These are phyloP conservation scores for Oscarella lobularis DNA, from an alignment of 37 sponge, comb jelly and placozoan species.

Conservation along the genomic window DNA sequence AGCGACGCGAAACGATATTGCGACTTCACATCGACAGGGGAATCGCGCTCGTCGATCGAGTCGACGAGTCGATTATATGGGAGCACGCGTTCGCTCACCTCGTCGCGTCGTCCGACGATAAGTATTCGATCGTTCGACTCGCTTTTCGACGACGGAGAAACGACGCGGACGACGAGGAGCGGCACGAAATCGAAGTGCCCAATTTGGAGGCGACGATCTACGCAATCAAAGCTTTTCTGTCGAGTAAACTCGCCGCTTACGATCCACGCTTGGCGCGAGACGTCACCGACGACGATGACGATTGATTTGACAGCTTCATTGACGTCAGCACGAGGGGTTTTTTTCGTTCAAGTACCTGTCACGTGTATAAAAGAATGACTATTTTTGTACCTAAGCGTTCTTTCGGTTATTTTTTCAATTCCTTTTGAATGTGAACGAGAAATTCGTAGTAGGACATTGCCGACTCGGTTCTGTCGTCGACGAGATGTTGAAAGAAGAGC, in stretches of 20 bases:
- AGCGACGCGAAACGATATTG: neutral
- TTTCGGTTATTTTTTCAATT: neutral
- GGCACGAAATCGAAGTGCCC: neutral
- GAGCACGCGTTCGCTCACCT: neutral
- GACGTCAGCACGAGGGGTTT: conserved; percentile 24
- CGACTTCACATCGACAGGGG: neutral
- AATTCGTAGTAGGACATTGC: conserved; percentile 88
- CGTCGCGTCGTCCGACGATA: neutral
- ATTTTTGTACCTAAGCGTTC: too few species aligned
- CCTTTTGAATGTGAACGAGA: conserved; percentile 8
- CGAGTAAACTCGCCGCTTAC: neutral
- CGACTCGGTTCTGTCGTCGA: conserved; percentile 84
- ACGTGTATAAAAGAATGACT: conserved; percentile 16
- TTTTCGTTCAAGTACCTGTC: neutral
- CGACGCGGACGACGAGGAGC: neutral
- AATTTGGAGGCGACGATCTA: neutral
- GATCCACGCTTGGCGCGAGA: neutral
- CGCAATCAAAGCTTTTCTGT: neutral
- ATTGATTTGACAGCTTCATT: neutral
- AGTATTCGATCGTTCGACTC: neutral
- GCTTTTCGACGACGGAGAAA: neutral
- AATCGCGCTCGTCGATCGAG: neutral
- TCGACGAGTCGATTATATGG: neutral
- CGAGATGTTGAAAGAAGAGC: conserved; percentile 56
- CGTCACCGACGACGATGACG: neutral